Conservation (phyloP, 2,113 vertebrate genomes). For the Pandion haliaetus region DNA sequence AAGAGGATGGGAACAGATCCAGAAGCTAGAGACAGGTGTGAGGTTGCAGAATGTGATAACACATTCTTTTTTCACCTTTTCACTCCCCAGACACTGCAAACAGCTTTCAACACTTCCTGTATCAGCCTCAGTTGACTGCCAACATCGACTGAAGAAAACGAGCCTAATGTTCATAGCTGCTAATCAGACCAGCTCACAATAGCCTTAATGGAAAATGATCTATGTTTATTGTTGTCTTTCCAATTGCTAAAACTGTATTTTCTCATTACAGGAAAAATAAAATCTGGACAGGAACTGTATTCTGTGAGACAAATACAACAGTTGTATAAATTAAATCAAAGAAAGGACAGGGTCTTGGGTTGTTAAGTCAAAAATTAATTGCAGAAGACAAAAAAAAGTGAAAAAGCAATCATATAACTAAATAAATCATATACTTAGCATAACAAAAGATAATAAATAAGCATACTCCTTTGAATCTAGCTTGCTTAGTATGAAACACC, state of each 20-base stretch:
- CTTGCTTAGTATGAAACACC: neutral
- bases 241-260: neutral
- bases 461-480: neutral
- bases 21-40: neutral
- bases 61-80: constrained; percentile 6
- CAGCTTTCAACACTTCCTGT: constrained; percentile 40
- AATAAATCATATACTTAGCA: neutral
- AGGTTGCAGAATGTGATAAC: neutral
- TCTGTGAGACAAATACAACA: neutral
- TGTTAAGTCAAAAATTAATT: neutral
- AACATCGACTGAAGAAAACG: neutral
- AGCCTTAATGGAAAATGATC: constrained; percentile 27
- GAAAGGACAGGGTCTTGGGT: neutral
- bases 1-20: neutral
- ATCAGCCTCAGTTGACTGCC: neutral
- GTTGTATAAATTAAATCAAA: neutral
- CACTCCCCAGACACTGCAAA: neutral
- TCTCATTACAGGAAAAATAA: neutral
- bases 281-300: neutral
- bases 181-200: constrained; percentile 33
- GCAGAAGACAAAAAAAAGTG: neutral
- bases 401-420: neutral
- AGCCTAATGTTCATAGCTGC: neutral
- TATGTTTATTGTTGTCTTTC: neutral
- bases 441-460: neutral